Evolutionary conservation across 2,113 vertebrate species (phyloP).

Genomic region (Phalacrocorax aristotelis): DNA sequence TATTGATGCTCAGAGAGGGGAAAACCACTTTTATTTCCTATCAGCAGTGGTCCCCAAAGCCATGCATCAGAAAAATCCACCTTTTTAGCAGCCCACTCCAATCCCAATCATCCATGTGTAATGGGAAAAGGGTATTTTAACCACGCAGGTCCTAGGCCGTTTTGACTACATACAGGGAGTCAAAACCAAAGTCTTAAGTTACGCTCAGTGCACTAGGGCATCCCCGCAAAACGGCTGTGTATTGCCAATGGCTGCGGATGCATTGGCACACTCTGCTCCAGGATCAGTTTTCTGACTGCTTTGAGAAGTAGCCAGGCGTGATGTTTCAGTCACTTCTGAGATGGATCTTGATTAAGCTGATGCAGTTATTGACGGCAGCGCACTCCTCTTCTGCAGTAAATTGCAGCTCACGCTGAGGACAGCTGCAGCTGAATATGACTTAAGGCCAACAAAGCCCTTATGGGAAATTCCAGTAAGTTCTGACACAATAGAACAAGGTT

Average conservation of each 20-base stretch:
- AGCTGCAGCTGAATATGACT: neutral
- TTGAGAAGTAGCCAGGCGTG: neutral
- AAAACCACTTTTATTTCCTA: neutral
- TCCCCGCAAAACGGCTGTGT: neutral
- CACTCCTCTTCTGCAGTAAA: neutral
- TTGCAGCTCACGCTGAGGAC: neutral
- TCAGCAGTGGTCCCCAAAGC: neutral
- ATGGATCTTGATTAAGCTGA: neutral
- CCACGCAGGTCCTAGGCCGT: neutral
- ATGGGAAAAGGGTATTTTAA: neutral
- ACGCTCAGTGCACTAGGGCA: neutral
- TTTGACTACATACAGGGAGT: neutral
- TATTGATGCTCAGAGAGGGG: neutral
- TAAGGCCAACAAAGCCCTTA: neutral
- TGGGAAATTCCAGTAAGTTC: neutral
- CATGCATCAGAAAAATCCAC: neutral
- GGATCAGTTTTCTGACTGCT: neutral
- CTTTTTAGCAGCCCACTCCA: neutral
- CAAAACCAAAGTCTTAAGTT: neutral
- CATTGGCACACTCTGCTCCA: neutral
- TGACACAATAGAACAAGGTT: neutral
- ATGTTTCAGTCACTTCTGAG: neutral
- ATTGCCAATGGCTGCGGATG: neutral
- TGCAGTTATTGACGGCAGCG: accelerated
- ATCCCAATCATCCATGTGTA: neutral